Percentiles rank a stretch among this genome's conserved stretches.
phyloP scores from a whole-genome alignment of 2,888 invertebrate species.

The Hypselothyrea guttata region DNA sequence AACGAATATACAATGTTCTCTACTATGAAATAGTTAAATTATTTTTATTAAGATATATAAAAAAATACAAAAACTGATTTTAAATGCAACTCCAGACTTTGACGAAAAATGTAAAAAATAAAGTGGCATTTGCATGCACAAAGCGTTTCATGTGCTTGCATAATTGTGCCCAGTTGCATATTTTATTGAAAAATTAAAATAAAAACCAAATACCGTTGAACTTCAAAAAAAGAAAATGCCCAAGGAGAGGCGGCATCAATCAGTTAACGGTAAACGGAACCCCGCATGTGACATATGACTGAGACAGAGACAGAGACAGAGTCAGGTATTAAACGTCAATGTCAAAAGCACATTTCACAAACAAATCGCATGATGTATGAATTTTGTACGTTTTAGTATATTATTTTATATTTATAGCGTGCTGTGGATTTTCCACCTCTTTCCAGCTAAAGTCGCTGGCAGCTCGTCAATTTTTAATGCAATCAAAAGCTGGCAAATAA shows the following conservation, averaged over 20 bases:
- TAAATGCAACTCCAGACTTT: constrained; percentile 26
- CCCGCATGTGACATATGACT: constrained; percentile 34
- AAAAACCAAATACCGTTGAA: constrained; percentile 33
- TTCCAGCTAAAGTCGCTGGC: constrained; percentile 32
- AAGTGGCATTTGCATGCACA: constrained; percentile 18
- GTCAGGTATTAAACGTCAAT: constrained; percentile 47
- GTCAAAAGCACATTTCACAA: constrained; percentile 43
- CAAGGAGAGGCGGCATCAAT: constrained; percentile 9
- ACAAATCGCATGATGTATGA: constrained; percentile 40
- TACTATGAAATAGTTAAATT: too few relatives aligned
- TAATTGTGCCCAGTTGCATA: constrained; percentile 36
- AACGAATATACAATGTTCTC: too few relatives aligned
- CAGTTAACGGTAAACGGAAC: constrained; percentile 42
- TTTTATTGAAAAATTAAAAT: constrained; percentile 12
- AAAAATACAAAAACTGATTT: constrained; percentile 35
- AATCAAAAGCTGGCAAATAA: constrained; percentile 46
- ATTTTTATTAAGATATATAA: constrained; percentile 19
- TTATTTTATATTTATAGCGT: constrained; percentile 30
- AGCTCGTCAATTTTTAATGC: constrained; percentile 46
- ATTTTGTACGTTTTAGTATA: constrained; percentile 7
- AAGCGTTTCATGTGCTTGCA: constrained; percentile 22
- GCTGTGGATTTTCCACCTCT: constrained; percentile 34
- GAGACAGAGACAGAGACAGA: neutral
- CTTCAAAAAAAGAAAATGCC: constrained; percentile 19
- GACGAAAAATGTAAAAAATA: neutral